Evolutionary conservation across 2,888 invertebrate species (phyloP), one percentile per base, ranked within the genome.

Genomic region (Lysandra bellargus): DNA sequence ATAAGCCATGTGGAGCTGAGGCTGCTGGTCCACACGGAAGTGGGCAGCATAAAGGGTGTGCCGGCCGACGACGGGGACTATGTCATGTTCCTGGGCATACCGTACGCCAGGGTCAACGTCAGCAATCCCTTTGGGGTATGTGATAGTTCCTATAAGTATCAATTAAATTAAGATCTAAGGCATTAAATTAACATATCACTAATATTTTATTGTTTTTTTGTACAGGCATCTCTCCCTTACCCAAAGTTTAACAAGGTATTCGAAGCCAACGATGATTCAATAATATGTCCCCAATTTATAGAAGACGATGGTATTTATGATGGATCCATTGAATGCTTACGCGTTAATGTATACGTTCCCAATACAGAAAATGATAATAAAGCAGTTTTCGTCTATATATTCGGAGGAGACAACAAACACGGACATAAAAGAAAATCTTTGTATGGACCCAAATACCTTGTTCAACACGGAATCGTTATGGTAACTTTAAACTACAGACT

Each of bases 401-500:
- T 60, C 14, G 78, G 78, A n/a, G 78, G 78, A 37, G n/a, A 12
- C 5, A 72, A 72, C n/a, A 37, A 69, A 12, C 37, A 37, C n/a
- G 60, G 78, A 3, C n/a, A 37, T 3, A 74, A 57, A 7, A 57
- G 4, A 37, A 57, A n/a, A 40, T 74, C 69, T 14, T 33, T 37
- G 14, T 17, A 40, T 12, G 73, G 60, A 4, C 74, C 60, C 12
- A 79, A 60, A 79, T 74, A 73, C 30, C 74, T 79, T 5, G 23
- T 79, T 49, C 61, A 53, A 14, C 78, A 84, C 75, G 83, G 83
- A 60, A 80, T 85, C 2, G 84, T 85, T 14, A 40, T 84, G 6
- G 85, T 87, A 1, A 91, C 91, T 1, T 80, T 92, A 3, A 92
- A 92, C 82, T 92, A 90, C 80, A 87, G 92, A 79, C 84, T 91